phyloP scores from a whole-genome alignment of 2,888 invertebrate species.

The Phalera bucephala region DNA sequence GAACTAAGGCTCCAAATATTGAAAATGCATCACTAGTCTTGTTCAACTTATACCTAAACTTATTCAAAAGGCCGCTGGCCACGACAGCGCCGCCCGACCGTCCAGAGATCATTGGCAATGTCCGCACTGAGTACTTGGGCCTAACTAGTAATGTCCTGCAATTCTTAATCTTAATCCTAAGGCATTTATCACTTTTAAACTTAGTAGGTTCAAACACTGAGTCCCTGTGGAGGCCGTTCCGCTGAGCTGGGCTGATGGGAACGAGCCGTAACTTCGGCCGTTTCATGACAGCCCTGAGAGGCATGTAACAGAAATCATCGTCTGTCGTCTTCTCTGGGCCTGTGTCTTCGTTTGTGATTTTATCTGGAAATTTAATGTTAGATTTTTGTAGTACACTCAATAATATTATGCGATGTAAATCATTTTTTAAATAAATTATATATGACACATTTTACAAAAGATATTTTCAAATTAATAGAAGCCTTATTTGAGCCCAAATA shows the following conservation, averaged over 20 bases:
- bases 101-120: conserved; percentile 22
- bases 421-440: too few relatives aligned
- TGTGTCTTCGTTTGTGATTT: conserved; percentile 31
- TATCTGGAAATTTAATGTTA: conserved; percentile 52
- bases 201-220: conserved; percentile 59
- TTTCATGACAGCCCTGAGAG: conserved; percentile 45
- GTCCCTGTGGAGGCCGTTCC: conserved; percentile 46
- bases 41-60: conserved; percentile 69
- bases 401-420: too few relatives aligned
- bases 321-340: conserved; percentile 45
- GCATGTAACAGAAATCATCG: conserved; percentile 53
- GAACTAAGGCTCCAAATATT: conserved; percentile 64
- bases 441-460: too few relatives aligned
- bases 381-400: too few relatives aligned
- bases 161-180: conserved; percentile 60
- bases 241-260: conserved; percentile 28
- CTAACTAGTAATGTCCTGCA: conserved; percentile 51
- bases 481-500: too few relatives aligned
- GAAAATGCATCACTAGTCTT: conserved; percentile 55
- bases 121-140: conserved; percentile 17
- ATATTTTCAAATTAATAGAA: too few relatives aligned
- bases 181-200: conserved; percentile 41
- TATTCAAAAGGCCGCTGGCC: conserved; percentile 63
- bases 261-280: conserved; percentile 53
- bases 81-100: conserved; percentile 40